Evolutionary conservation across 2,113 vertebrate species (phyloP), one percentile per base, ranked within the genome.

Genomic region (Alexandromys fortis): DNA sequence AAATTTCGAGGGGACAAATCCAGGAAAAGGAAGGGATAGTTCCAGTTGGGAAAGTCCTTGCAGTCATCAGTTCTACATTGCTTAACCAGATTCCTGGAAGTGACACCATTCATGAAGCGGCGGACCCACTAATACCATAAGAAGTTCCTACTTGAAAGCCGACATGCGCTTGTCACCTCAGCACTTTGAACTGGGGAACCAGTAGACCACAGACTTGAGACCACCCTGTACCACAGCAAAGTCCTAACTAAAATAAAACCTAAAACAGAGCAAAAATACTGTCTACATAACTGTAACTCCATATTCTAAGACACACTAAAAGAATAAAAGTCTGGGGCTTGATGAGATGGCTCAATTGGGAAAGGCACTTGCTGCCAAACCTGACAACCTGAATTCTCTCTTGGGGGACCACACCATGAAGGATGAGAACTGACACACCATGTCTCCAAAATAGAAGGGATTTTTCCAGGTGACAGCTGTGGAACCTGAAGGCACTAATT

Each of bases 31-130:
- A 63, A 81, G 45, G 11, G 16, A 55, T 49, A n/a, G 72, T 49
- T 61, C 33, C 22, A 35, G 5, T 2, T 45, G 72, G 94, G 45
- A 85, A 4, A 19, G 12, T 52, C 47, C 21, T 38, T 0, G 6
- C 12, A 35, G 52, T 86, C 24, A 24, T 5, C 45, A 38, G 24
- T 9, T 35, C 38, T 5, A 35, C 38, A 67, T 1, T 24, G 26
- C 77, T 30, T 63, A 7, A 87, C 33, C 42, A 22, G 47, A 87
- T 55, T 30, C n/a, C 75, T n/a, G 33, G 3, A 65, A 4, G 35
- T 2, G 33, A 4, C 13, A 55, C 55, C 9, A 7, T 21, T 21
- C 33, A 12, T 7, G 4, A 85, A 73, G 8, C 0, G 0, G 4
- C 2, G 0, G 33, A 9, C 35, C 5, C 3, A 70, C 38, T 9